Percentiles rank a stretch among this genome's conserved stretches.
Evolutionary conservation across 2,888 invertebrate genomes (phyloP).

Genomic region (Parascotia fuliginaria): DNA sequence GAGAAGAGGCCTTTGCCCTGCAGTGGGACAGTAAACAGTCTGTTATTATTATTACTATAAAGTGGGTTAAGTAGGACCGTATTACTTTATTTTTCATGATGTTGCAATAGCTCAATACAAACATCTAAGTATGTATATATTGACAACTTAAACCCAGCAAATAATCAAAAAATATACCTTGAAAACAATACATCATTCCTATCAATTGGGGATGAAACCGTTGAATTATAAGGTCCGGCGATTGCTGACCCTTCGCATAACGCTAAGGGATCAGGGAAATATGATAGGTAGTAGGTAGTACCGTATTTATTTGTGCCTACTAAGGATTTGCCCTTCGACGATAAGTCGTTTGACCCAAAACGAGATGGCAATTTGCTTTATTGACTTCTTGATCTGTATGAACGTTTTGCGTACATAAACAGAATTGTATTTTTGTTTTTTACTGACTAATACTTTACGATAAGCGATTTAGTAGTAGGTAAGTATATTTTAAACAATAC

Average conservation of each 20-base stretch:
- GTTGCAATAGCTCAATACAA: too few relatives aligned
- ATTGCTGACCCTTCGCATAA: conserved; percentile 79
- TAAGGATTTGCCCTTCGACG: conserved; percentile 76
- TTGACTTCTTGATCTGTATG: conserved; percentile 66
- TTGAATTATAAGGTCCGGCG: conserved; percentile 57
- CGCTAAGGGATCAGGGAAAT: conserved; percentile 78
- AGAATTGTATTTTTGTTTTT: too few relatives aligned
- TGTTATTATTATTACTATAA: too few relatives aligned
- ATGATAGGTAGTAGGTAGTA: conserved; percentile 67
- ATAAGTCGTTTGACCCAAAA: conserved; percentile 78
- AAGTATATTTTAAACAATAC: too few relatives aligned
- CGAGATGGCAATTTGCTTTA: conserved; percentile 77
- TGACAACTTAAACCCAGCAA: conserved; percentile 1
- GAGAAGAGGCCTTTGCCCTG: too few relatives aligned
- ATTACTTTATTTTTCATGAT: too few relatives aligned
- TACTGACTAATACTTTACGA: too few relatives aligned
- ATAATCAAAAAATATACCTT: conserved; percentile 16
- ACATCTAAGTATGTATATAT: too few relatives aligned
- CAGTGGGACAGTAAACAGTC: too few relatives aligned
- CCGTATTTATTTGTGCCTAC: conserved; percentile 82
- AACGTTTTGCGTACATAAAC: conserved; percentile 39
- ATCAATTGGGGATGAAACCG: conserved; percentile 59
- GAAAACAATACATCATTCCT: conserved; percentile 60
- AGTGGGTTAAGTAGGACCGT: too few relatives aligned
- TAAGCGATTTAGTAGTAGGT: background rate